Percentiles rank a stretch among this genome's conserved stretches.
Evolutionary conservation across 1,140 invertebrate species (phyloP).

Genomic region (Pseudomyrmex dendroicus): DNA sequence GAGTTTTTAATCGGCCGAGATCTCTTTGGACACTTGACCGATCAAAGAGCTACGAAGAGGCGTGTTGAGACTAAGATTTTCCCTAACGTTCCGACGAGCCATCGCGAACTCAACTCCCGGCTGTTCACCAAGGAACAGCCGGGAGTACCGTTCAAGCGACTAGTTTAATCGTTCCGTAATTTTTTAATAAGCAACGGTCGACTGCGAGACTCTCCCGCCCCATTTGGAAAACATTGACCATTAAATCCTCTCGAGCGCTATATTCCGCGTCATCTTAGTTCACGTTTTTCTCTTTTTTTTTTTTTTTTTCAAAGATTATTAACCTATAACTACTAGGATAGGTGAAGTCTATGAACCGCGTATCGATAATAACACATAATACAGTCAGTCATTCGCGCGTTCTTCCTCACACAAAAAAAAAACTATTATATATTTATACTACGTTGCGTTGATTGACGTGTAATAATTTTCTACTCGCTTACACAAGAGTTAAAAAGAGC

Average conservation of each 20-base stretch:
- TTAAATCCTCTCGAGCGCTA: constrained; percentile 3
- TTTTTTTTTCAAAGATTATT: neutral
- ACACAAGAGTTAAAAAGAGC: neutral
- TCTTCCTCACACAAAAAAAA: neutral
- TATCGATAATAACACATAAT: neutral
- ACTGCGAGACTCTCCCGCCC: neutral
- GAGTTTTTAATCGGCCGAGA: constrained; percentile 70
- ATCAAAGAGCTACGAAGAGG: constrained; percentile 59
- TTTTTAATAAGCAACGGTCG: constrained; percentile 38
- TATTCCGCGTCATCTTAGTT: too few species aligned
- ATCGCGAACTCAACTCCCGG: constrained; percentile 3
- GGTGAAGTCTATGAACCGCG: neutral
- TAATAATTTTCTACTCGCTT: constrained; percentile 6
- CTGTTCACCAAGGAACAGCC: neutral
- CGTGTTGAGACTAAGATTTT: constrained; percentile 40
- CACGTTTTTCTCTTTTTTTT: neutral
- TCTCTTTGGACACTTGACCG: constrained; percentile 61
- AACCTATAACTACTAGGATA: neutral
- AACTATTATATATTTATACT: constrained; percentile 11
- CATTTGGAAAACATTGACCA: constrained; percentile 7
- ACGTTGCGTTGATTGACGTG: neutral
- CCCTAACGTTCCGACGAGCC: constrained; percentile 27
- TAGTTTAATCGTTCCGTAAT: constrained; percentile 49
- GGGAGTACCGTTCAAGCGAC: constrained; percentile 21
- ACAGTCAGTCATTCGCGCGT: neutral